Base-by-base conservation (phyloP, 2,888 invertebrate species). In the Brachynemurus nebulosus region DNA sequence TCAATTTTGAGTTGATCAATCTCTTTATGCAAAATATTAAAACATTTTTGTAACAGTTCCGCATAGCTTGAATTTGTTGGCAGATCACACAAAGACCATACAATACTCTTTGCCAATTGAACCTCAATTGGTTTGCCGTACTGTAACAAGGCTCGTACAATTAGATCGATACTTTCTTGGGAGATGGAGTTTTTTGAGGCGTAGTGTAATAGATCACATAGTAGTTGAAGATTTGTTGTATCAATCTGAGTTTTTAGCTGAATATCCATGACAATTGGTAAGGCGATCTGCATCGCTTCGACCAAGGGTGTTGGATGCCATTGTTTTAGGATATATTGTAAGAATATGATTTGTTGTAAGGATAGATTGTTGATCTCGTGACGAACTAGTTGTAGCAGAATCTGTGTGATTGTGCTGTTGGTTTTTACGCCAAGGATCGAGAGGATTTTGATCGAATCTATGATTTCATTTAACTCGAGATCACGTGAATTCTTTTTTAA, bases 241-340 rank as follows among this genome's bases (percentile, higher is more conserved):
- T 80, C 74, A 17, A 80, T 54, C 57, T 80, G 76, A 5, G 65
- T 51, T 0, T 68, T 65, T 6, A 81, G 52, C 48, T 78, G 72
- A 6, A 73, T 69, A 62, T 80, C 76, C 55, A 82, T 79, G 0
- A 78, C 74, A 20, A 80, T 58, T 0, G 81, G 80, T 8, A 83
- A 53, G 0, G 82, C 81, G 1, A 78, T 63, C 53, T 67, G 67
- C 4, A 84, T 55, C 0, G 80, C 80, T 25, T 78, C 75, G 0
- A 74, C 68, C 18, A 83, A 60, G 45, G 80, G 74, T 11, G 67
- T 69, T 2, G 52, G 53, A 33, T 70, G 62, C 40, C 71, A 69
- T 46, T 68, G 66, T 2, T 59, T 55, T 1, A 84, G 55, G 6
- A 81, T 52, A 54, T 72, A 76, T 55, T 78, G 69, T 12, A 80